Base-by-base conservation (phyloP, 2,888 invertebrate species). In the Megamerina dolium region DNA sequence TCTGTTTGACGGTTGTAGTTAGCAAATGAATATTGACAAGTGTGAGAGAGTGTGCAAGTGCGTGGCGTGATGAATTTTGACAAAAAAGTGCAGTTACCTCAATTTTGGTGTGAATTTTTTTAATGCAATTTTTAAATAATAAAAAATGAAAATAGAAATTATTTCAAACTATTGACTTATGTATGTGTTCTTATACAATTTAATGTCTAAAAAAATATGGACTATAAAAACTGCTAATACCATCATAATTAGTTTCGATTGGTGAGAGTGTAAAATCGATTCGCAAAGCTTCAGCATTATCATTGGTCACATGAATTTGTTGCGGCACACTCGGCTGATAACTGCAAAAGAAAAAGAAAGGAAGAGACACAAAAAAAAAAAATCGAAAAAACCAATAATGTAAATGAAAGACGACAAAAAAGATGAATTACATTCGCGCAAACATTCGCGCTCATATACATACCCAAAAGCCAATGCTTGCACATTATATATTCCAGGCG, bases 401-500 rank as follows among this genome's bases (percentile, higher is more conserved):
- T n/a, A n/a, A n/a, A n/a, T n/a, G n/a, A n/a, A n/a, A n/a, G n/a
- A n/a, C n/a, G 19, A 46, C 30, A 42, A 42, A 44, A 39, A 31
- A 45, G 41, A 49, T 39, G 31, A 33, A n/a, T n/a, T n/a, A n/a
- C n/a, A n/a, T n/a, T n/a, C 6, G 21, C 9, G 18, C 38, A 31
- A 27, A 35, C 35, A 16, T 41, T 29, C 12, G 30, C 30, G 12
- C n/a, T n/a, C n/a, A n/a, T n/a, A 23, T 30, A 55, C 54, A 73
- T 72, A 90, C 87, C 88, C 87, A 63, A 78, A 77, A 37, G 87
- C 87, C 27, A 73, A 59, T 1, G 83, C 88, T 49, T 78, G 80
- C 51, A 95, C 74, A 20, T 77, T 77, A 67, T 96, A 97, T 4
- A 75, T 75, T 47, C 95, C 96, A 0, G 96, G 95, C 14, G 89